phyloP scores from a whole-genome alignment of 2,888 invertebrate genomes.

The Drosophila conformis region DNA sequence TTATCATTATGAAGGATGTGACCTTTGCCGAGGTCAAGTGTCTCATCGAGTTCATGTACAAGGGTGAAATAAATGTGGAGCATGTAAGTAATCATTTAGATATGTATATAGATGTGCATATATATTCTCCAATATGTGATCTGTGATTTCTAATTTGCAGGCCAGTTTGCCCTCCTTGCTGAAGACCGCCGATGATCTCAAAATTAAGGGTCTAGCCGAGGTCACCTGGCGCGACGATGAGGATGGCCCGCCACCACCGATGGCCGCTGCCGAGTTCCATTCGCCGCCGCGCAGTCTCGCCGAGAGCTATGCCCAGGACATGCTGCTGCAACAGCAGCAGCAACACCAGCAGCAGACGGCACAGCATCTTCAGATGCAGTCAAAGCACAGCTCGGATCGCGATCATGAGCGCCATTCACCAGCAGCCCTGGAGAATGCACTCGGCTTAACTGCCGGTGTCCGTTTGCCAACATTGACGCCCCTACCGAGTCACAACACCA shows the following conservation, averaged over 20 bases:
- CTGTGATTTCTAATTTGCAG: conserved; percentile 85
- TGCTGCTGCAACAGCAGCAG: conserved; percentile 55
- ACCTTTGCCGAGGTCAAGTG: conserved; percentile 95
- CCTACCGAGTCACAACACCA: conserved; percentile 61
- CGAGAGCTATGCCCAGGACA: conserved; percentile 68
- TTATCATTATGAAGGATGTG: conserved; percentile 95
- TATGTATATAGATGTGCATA: background rate
- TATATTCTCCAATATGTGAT: too few species aligned
- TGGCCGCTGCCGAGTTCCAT: conserved; percentile 78
- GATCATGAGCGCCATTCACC: conserved; percentile 57
- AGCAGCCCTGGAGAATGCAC: conserved; percentile 44
- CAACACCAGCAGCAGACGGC: conserved; percentile 47
- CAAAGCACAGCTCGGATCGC: conserved; percentile 34
- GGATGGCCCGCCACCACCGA: conserved; percentile 75
- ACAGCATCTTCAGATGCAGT: conserved; percentile 45
- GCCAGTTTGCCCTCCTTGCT: conserved; percentile 93
- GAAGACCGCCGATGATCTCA: conserved; percentile 96
- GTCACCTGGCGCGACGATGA: conserved; percentile 90
- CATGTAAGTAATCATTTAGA: conserved; percentile 88
- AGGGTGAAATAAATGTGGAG: conserved; percentile 97
- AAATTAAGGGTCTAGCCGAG: conserved; percentile 96
- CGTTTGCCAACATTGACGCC: conserved; percentile 83
- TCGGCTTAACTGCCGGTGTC: conserved; percentile 30
- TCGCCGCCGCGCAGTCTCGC: conserved; percentile 72
- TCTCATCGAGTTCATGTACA: conserved; percentile 97